Conservation (phyloP, 1,140 invertebrate species). For the Hycleus cichorii region DNA sequence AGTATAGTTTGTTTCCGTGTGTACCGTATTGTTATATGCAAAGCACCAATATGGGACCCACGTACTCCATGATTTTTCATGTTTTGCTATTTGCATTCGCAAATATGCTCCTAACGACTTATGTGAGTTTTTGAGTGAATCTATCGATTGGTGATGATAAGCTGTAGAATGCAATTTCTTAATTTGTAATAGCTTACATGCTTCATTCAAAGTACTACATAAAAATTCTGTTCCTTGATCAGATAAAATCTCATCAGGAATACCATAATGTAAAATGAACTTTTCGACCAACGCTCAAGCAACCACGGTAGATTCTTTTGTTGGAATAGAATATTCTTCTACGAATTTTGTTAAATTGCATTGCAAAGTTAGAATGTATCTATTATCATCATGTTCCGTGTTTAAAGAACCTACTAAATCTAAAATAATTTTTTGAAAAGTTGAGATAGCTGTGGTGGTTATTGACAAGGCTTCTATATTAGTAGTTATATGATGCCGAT, state of each 20-base stretch:
- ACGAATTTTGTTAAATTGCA: constrained; percentile 22
- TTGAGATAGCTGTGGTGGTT: constrained; percentile 17
- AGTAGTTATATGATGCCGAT: no score
- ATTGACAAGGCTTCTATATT: constrained; percentile 13
- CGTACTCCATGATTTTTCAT: constrained; percentile 19
- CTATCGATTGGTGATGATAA: constrained; percentile 27
- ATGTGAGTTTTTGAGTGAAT: constrained; percentile 27
- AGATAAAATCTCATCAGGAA: constrained; percentile 20
- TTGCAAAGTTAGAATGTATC: constrained; percentile 19
- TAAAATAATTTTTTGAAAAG: constrained; percentile 20
- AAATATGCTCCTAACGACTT: constrained; percentile 25
- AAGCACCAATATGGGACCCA: constrained; percentile 28
- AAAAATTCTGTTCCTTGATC: constrained; percentile 28
- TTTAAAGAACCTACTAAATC: constrained; percentile 23
- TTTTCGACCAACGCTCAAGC: no score
- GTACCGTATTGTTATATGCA: constrained; percentile 22
- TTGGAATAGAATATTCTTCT: constrained; percentile 16
- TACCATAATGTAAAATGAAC: no score
- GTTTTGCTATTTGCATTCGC: constrained; percentile 19
- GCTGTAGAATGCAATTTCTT: no score
- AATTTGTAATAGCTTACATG: no score
- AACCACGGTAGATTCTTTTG: constrained; percentile 19
- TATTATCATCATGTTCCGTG: constrained; percentile 17
- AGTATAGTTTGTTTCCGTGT: constrained; percentile 19
- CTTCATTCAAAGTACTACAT: constrained; percentile 12